A percentile compares a stretch with the other conserved stretches of the same genome.
phyloP scores from a whole-genome alignment of 1,140 invertebrate species.

The Penaeus indicus region DNA sequence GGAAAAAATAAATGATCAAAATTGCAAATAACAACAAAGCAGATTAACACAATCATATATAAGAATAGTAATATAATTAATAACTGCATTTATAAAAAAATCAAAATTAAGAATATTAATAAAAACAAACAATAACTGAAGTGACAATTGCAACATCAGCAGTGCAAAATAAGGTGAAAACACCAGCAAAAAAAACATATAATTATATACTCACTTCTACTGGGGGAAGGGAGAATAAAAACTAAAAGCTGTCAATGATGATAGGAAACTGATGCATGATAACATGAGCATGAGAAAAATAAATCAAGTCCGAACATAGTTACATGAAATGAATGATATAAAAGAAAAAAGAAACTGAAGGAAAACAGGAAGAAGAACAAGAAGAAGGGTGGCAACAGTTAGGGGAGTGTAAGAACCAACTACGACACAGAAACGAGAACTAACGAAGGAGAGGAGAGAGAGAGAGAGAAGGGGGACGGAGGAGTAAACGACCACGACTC shows the following conservation, averaged over 20 bases:
- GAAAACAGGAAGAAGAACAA: neutral
- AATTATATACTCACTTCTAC: conserved; percentile 17
- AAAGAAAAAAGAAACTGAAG: neutral
- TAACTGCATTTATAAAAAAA: too few species aligned
- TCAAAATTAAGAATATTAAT: too few species aligned
- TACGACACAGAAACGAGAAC: neutral
- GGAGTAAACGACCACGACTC: neutral
- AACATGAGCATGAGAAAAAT: too few species aligned
- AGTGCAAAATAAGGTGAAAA: too few species aligned
- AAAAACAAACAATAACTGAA: too few species aligned
- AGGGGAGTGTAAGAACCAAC: neutral
- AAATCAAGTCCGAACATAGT: neutral
- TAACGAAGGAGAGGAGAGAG: neutral
- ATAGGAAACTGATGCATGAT: too few species aligned
- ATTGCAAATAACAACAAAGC: neutral
- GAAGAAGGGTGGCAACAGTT: neutral
- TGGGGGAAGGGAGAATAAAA: neutral
- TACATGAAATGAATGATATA: neutral
- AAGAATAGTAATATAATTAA: too few species aligned
- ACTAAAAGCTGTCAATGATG: neutral
- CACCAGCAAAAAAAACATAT: too few species aligned
- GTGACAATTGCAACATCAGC: too few species aligned
- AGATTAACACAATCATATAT: too few species aligned
- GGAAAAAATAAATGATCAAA: conserved; percentile 1
- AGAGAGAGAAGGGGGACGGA: neutral